Percentiles rank a stretch among this genome's conserved stretches.
These are phyloP conservation scores for Aethes cnicana DNA, from an alignment of 2,888 invertebrate genomes.

Conservation along the genomic window DNA sequence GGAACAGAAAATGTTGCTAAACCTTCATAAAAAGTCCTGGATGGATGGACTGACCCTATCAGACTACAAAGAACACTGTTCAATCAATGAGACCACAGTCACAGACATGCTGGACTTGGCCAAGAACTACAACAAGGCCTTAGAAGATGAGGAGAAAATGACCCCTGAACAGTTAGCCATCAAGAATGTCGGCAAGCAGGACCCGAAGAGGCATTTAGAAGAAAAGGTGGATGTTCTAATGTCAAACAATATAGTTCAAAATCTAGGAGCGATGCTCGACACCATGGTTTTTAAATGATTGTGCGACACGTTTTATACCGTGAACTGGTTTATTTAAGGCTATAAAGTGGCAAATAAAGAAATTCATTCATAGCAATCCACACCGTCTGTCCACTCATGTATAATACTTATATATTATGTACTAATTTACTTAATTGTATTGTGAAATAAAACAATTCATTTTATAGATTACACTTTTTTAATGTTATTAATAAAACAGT, in stretches of 20 bases:
- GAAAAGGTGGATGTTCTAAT: conserved; percentile 98
- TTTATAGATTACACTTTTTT: conserved; percentile 40
- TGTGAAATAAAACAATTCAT: conserved; percentile 64
- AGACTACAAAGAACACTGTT: conserved; percentile 96
- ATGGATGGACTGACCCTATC: conserved; percentile 96
- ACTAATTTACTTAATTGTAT: conserved; percentile 63
- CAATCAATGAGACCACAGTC: conserved; percentile 95
- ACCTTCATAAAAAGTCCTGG: conserved; percentile 99
- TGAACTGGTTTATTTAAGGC: conserved; percentile 43
- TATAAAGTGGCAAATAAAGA: conserved; percentile 60
- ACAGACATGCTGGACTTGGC: conserved; percentile 98
- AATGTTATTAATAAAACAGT: conserved; percentile 56
- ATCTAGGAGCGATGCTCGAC: conserved; percentile 98
- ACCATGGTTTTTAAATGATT: conserved; percentile 80
- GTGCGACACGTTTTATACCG: conserved; percentile 45
- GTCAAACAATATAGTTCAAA: conserved; percentile 98
- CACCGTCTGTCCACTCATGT: conserved; percentile 48
- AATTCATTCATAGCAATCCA: conserved; percentile 53
- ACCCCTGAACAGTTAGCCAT: conserved; percentile 99
- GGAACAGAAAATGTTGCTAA: conserved; percentile 99
- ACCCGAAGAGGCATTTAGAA: conserved; percentile 99
- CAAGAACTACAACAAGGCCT: conserved; percentile 98
- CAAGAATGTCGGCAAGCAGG: conserved; percentile 99
- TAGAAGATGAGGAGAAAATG: conserved; percentile 99
- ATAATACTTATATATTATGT: conserved; percentile 54